Base-by-base conservation (phyloP, 2,113 vertebrate species). In the Ceyx cyanopectus region DNA sequence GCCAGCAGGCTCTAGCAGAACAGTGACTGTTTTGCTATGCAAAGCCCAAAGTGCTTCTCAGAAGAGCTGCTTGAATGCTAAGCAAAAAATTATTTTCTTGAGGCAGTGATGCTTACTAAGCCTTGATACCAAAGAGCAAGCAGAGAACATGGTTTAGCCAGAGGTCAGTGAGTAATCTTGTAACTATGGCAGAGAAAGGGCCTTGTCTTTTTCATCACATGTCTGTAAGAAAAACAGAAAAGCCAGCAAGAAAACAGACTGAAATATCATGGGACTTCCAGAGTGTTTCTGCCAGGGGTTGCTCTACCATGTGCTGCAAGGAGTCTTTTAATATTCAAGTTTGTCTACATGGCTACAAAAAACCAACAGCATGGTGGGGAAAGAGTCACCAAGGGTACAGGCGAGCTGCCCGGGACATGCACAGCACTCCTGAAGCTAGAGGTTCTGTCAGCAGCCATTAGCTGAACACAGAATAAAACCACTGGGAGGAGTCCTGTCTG, bases 281-380 rank as follows among this genome's bases (percentile, higher is more conserved):
- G 46, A 32, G 16, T 4, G 3, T 32, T 76, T 81, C 45, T 76
- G 50, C n/a, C 34, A 46, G 10, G 16, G 15, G 4, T 30, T 85
- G 34, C 21, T 62, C 50, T 46, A 46, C 24, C 57, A 37, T 21
- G 18, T 20, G 45, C 72, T 89, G 43, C 46, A 53, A 30, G 14
- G 14, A 53, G 17, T 9, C 12, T 67, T 40, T 48, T 40, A 15
- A 45, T 19, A 40, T n/a, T 37, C 3, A 79, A 26, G 12, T 7
- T 8, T 10, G 40, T n/a, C 26, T 34, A 9, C 29, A 13, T 0
- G 2, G 19, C 30, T 30, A 26, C 0, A 0, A 34, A 4, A 50
- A 69, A 5, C 26, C 78, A 75, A 14, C 13, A 54, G 29, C 26
- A 22, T 2, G 8, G 40, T 2, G 1, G 43, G 73, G 24, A 29